A percentile compares a stretch with the other conserved stretches of the same genome.
phyloP scores from a whole-genome alignment of 2,113 vertebrate genomes.

The Nycticebus coucang region DNA sequence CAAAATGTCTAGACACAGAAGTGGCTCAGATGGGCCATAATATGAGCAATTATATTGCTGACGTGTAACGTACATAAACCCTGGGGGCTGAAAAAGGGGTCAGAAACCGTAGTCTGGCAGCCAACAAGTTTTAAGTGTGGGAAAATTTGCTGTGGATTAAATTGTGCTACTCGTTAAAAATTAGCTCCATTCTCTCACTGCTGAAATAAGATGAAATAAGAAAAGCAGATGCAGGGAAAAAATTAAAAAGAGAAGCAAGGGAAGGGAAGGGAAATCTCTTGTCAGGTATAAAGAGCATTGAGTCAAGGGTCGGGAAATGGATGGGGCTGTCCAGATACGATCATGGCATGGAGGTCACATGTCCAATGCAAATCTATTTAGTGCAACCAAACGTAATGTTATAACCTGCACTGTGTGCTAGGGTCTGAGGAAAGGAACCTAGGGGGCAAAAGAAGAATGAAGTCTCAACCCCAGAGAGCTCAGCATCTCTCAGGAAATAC shows the following conservation, averaged over 20 bases:
- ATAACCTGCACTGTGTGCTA: background rate
- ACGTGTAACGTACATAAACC: background rate
- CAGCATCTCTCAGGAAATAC: background rate
- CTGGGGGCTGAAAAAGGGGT: background rate
- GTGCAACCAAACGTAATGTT: background rate
- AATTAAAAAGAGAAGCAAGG: background rate
- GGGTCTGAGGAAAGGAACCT: background rate
- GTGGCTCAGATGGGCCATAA: conserved; percentile 28
- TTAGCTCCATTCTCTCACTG: background rate
- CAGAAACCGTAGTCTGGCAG: conserved; percentile 5
- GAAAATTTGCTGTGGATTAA: background rate
- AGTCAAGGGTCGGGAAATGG: background rate
- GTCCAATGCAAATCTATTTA: background rate
- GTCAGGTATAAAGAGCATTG: background rate
- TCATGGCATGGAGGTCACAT: background rate
- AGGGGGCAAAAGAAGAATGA: background rate
- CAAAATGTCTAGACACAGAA: conserved; percentile 53
- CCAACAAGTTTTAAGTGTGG: background rate
- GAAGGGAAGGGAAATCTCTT: background rate
- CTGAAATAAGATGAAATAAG: background rate
- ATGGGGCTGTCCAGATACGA: background rate
- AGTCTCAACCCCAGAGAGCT: background rate
- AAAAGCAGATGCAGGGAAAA: background rate
- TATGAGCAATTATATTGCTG: conserved; percentile 14
- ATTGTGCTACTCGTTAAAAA: conserved; percentile 10